These are phyloP conservation scores for Triplophysa dalaica DNA, from an alignment of 2,113 vertebrate species.

Conservation along the genomic window DNA sequence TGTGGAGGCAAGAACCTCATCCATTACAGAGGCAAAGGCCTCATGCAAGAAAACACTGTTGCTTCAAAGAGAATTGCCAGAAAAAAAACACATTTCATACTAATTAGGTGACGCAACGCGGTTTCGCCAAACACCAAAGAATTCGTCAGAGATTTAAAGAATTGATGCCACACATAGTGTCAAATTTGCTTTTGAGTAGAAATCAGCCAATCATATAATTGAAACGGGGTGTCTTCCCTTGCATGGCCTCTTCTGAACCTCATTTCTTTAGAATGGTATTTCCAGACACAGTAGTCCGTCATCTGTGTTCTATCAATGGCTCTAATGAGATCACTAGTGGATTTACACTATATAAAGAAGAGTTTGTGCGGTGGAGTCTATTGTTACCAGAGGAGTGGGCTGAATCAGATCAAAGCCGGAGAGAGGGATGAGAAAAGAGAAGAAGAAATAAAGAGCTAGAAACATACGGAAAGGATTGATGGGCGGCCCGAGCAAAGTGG, in stretches of 20 bases:
- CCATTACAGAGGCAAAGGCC: background rate
- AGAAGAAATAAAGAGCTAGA: conserved; percentile 26
- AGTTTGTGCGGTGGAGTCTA: conserved; percentile 36
- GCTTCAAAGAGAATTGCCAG: background rate
- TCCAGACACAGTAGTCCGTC: conserved; percentile 44
- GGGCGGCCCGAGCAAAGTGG: conserved; percentile 14
- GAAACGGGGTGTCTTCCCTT: conserved; percentile 35
- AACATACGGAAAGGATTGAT: conserved; percentile 34
- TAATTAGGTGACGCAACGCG: background rate
- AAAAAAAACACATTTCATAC: background rate
- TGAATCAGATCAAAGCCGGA: conserved; percentile 11
- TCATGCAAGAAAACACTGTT: background rate
- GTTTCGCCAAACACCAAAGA: background rate
- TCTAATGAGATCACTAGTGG: conserved; percentile 49
- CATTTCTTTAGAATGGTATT: conserved; percentile 31
- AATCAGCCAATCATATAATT: conserved; percentile 41
- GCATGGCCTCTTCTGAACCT: conserved; percentile 19
- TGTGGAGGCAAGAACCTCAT: background rate
- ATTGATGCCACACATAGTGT: conserved; percentile 8
- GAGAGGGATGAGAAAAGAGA: conserved; percentile 7
- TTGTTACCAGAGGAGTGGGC: conserved; percentile 27
- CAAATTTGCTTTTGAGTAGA: conserved; percentile 22
- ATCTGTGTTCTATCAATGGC: conserved; percentile 44
- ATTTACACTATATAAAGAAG: conserved; percentile 46
- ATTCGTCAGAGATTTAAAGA: background rate